Percentiles rank a stretch among this genome's conserved stretches.
Conservation (phyloP, 2,888 invertebrate species). For the Lypha dubia region DNA sequence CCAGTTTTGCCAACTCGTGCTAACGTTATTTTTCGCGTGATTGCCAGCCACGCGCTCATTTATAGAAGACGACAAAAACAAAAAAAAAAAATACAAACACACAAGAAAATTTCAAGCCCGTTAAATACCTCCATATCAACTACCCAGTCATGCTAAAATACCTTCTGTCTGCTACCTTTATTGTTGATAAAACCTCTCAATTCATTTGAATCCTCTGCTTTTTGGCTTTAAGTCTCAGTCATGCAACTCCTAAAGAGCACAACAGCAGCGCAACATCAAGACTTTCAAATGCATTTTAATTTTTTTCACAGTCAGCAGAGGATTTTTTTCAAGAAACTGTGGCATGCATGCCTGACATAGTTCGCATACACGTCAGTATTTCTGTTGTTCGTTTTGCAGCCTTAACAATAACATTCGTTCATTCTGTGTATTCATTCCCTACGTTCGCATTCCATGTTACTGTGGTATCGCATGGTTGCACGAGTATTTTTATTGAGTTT, state of each 20-base stretch:
- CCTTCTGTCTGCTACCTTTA: constrained; percentile 28
- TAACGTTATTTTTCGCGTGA: constrained; percentile 65
- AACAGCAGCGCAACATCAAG: constrained; percentile 14
- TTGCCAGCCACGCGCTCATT: constrained; percentile 67
- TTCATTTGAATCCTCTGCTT: constrained; percentile 30
- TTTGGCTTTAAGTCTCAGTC: constrained; percentile 46
- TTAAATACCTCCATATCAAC: constrained; percentile 18
- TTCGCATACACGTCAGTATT: constrained; percentile 66
- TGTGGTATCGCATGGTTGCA: constrained; percentile 4
- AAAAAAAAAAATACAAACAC: neutral
- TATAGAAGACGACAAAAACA: neutral
- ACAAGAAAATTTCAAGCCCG: constrained; percentile 27
- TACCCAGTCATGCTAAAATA: neutral
- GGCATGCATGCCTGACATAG: constrained; percentile 68
- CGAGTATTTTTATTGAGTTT: constrained; percentile 20
- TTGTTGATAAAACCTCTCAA: constrained; percentile 5
- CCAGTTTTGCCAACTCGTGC: constrained; percentile 51
- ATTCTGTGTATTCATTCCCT: too few relatives aligned
- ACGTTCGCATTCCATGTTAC: neutral
- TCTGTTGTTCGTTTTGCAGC: neutral
- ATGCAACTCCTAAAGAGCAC: constrained; percentile 36
- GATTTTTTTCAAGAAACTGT: constrained; percentile 52
- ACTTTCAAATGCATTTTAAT: too few relatives aligned
- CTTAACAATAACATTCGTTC: neutral
- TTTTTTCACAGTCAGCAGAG: constrained; percentile 17